A percentile compares a stretch with the other conserved stretches of the same genome.
phyloP scores from a whole-genome alignment of 2,888 invertebrate genomes.

The Drosophila pullipes region DNA sequence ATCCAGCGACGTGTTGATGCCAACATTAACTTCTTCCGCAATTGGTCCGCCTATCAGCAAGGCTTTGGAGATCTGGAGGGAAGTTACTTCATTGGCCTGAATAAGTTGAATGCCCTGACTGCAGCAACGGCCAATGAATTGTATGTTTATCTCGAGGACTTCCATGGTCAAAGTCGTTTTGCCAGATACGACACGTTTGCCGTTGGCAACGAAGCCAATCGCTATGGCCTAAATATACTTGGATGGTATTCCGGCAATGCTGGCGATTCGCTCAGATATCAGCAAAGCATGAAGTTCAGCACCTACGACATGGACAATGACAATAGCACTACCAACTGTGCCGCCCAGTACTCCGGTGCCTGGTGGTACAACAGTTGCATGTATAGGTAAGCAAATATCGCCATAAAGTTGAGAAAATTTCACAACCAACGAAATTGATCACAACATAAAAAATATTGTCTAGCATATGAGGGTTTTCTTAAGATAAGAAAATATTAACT shows the following conservation, averaged over 20 bases:
- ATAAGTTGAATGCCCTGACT: slow-evolving; percentile 87
- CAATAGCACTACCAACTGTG: slow-evolving; percentile 88
- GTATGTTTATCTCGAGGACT: slow-evolving; percentile 88
- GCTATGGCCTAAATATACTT: slow-evolving; percentile 88
- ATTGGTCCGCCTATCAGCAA: slow-evolving; percentile 88
- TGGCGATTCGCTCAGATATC: slow-evolving; percentile 89
- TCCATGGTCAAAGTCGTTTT: slow-evolving; percentile 86
- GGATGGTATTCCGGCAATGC: slow-evolving; percentile 88
- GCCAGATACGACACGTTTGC: slow-evolving; percentile 89
- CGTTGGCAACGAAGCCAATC: slow-evolving; percentile 88
- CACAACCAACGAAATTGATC: neutral
- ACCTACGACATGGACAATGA: slow-evolving; percentile 89
- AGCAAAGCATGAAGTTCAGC: slow-evolving; percentile 89
- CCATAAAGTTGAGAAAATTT: neutral
- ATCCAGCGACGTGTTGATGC: slow-evolving; percentile 89
- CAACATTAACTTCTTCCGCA: slow-evolving; percentile 88
- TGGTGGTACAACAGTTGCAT: slow-evolving; percentile 92
- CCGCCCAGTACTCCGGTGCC: slow-evolving; percentile 88
- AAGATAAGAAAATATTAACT: neutral
- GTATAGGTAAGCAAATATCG: slow-evolving; percentile 85
- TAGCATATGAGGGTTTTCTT: neutral
- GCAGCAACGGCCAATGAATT: slow-evolving; percentile 86
- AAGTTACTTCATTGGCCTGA: slow-evolving; percentile 90
- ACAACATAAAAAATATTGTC: neutral
- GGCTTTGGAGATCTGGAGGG: slow-evolving; percentile 90